A percentile compares a stretch with the other conserved stretches of the same genome.
Conservation (phyloP, 2,888 invertebrate genomes). For the Rhopalosiphum nymphaeae region DNA sequence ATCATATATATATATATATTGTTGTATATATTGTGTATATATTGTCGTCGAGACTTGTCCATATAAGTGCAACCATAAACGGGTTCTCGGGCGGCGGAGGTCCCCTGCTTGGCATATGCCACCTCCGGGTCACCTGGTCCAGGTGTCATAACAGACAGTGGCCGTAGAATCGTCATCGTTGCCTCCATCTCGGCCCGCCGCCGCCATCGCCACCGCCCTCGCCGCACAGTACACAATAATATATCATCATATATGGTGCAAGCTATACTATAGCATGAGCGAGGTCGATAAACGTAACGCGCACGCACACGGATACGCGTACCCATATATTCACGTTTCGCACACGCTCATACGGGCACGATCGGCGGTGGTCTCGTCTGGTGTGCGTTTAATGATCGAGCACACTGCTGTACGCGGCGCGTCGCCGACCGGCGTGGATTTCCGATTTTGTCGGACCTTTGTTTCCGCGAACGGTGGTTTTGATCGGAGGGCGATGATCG, state of each 20-base stretch:
- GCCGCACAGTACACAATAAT: neutral
- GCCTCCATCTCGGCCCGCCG: neutral
- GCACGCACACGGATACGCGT: neutral
- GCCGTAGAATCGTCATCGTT: conserved; percentile 38
- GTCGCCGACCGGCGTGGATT: neutral
- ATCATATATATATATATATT: neutral
- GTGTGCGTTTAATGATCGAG: conserved; percentile 15
- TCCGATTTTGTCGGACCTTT: no score
- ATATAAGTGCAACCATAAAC: conserved; percentile 48
- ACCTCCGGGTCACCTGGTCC: conserved; percentile 64
- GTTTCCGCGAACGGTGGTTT: neutral
- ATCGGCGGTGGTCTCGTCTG: conserved; percentile 4
- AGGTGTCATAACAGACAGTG: conserved; percentile 62
- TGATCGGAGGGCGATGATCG: neutral
- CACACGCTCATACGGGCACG: neutral
- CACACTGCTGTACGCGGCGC: neutral
- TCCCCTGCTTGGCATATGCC: conserved; percentile 58
- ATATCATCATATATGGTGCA: neutral
- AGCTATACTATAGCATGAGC: neutral
- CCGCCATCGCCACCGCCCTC: neutral
- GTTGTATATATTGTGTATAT: no score
- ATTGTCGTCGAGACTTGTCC: conserved; percentile 37
- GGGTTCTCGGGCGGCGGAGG: conserved; percentile 44
- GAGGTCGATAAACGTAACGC: conserved; percentile 45
- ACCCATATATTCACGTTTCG: no score